Evolutionary conservation across 2,113 vertebrate genomes (phyloP), one percentile per base, ranked within the genome.

Genomic region (Corythoichthys haematopterus): DNA sequence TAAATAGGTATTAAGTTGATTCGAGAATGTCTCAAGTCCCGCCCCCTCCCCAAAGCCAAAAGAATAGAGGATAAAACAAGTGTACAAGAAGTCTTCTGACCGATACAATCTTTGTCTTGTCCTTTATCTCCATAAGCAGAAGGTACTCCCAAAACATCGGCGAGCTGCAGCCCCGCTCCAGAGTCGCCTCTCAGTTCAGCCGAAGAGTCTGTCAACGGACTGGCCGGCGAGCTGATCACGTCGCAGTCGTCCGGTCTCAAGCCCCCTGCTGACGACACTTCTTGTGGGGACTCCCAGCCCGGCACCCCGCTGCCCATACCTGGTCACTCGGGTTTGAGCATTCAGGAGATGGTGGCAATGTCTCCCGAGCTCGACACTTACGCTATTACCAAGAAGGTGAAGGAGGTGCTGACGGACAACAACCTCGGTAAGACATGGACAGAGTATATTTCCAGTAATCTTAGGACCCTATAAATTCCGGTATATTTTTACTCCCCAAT

Each of bases 331-430:
- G 91, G 94, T 8, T 93, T 97, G 83, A 96, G 95, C 90, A 95
- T 97, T 74, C 95, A 97, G 66, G 95, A 97, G 58, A 88, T 96
- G 80, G 94, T 97, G 1, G 94, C 95, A 36, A 95, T 97, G 94
- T 96, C 94, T 61, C 93, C 94, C 1, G 94, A 97, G 87, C 93
- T 99, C 52, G 97, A 99, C 80, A 99, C 97, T 0, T 94, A 97
- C 0, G 93, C 93, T 84, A 98, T 99, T 76, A 97, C 96, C 12
- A 98, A 97, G 91, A 94, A 94, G 85, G 97, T 99, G 73, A 99
- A 98, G 80, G 95, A 99, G 78, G 94, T 98, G 82, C 92, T 99
- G 78, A 96, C 94, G 0, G 94, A 96, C 92, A 98, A 98, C 89
- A 99, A 97, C 84, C 94, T 99, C 2, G 97, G 97, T 99, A 91